A percentile compares a stretch with the other conserved stretches of the same genome.
Evolutionary conservation across 2,888 invertebrate species (phyloP).

Genomic region (Microplitis deprimator): DNA sequence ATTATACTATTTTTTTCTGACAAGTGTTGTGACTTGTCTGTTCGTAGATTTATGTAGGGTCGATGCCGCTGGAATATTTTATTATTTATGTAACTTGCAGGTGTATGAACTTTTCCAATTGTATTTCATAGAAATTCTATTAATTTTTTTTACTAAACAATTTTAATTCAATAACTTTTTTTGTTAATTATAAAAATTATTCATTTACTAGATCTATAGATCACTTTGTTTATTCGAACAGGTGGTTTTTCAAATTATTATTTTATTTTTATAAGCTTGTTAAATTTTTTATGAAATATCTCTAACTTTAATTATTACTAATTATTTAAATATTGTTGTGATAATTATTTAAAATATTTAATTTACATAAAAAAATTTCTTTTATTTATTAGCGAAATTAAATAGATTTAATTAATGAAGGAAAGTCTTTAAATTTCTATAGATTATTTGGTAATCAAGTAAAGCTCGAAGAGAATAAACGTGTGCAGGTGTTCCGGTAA

Average conservation of each 20-base stretch:
- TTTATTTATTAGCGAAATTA: neutral
- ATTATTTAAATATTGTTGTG: neutral
- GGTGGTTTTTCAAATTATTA: neutral
- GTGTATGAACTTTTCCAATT: constrained; percentile 35
- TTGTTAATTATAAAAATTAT: neutral
- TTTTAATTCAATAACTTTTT: neutral
- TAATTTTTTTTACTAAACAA: constrained; percentile 17
- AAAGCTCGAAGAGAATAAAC: constrained; percentile 41
- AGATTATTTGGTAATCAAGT: constrained; percentile 6
- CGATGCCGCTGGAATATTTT: constrained; percentile 45
- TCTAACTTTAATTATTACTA: neutral
- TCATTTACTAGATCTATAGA: constrained; percentile 14
- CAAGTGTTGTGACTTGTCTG: neutral
- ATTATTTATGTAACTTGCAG: constrained; percentile 39
- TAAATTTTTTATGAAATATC: neutral
- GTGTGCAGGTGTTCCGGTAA: constrained; percentile 55
- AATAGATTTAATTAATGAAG: constrained; percentile 1
- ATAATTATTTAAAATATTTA: neutral
- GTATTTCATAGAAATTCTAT: constrained; percentile 34
- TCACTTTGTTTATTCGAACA: neutral
- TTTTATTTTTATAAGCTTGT: neutral
- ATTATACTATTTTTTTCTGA: neutral
- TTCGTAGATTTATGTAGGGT: constrained; percentile 31
- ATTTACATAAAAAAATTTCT: neutral
- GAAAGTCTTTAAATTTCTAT: constrained; percentile 19